Percentiles rank a stretch among this genome's conserved stretches.
Conservation (phyloP, 1,140 invertebrate species). For the Pseudomyrmex dendroicus region DNA sequence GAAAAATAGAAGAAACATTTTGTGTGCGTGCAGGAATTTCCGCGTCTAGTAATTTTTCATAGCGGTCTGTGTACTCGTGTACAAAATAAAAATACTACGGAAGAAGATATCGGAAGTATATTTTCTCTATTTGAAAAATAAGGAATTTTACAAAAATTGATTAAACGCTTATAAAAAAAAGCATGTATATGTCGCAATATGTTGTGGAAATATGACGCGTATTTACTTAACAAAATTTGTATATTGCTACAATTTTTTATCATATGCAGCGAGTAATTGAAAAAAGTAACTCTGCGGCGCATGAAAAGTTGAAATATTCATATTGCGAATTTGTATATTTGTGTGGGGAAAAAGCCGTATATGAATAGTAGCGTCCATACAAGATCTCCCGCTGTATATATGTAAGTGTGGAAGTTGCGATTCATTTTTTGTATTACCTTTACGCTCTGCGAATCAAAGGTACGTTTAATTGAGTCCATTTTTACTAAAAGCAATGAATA, state of each 20-base stretch:
- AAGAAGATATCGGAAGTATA: neutral
- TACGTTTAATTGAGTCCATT: conserved; percentile 25
- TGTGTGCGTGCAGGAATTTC: no score
- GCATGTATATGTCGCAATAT: neutral
- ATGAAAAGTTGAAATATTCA: conserved; percentile 45
- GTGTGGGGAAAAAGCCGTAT: neutral
- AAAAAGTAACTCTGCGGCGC: conserved; percentile 12
- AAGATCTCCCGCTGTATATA: neutral
- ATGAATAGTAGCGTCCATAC: no score
- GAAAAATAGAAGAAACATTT: conserved; percentile 25
- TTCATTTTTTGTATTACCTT: conserved; percentile 17
- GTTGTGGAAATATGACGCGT: neutral
- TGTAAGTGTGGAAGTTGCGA: neutral
- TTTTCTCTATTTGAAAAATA: neutral
- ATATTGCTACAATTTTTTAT: neutral
- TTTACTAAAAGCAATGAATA: neutral
- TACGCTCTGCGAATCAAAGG: neutral
- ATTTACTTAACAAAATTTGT: neutral
- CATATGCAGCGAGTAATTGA: conserved; percentile 18
- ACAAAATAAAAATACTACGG: no score
- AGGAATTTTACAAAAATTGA: conserved; percentile 15
- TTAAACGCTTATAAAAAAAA: conserved; percentile 11
- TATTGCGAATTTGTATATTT: conserved; percentile 15
- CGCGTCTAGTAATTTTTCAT: neutral
- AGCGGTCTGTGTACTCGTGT: no score